Conservation (phyloP, 2,888 invertebrate species). For the Sceliomorpha sp. region DNA sequence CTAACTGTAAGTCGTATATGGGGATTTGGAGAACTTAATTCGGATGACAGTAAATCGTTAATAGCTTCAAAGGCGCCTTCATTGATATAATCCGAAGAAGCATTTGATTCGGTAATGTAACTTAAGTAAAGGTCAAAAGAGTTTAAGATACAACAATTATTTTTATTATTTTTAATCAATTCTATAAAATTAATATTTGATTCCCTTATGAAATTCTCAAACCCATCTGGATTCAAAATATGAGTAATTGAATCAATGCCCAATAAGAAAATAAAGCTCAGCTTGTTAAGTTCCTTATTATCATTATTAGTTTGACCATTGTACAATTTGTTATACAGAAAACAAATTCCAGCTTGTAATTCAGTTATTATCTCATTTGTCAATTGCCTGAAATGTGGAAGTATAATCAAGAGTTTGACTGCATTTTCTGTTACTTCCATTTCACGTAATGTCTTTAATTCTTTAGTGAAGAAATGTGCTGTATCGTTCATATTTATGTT, state of each 20-base stretch:
- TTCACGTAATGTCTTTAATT: constrained; percentile 63
- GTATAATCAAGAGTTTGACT: constrained; percentile 65
- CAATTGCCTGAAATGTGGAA: constrained; percentile 70
- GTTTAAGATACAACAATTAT: constrained; percentile 65
- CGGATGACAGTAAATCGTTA: constrained; percentile 57
- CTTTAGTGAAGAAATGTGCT: constrained; percentile 57
- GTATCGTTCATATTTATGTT: constrained; percentile 70
- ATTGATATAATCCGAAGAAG: constrained; percentile 62
- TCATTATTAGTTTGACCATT: constrained; percentile 16
- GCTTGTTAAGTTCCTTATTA: constrained; percentile 44
- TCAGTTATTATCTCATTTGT: constrained; percentile 56
- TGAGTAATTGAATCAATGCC: constrained; percentile 84
- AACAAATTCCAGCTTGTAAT: constrained; percentile 59
- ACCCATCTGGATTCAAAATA: constrained; percentile 81
- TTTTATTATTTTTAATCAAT: constrained; percentile 59
- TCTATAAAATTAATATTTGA: constrained; percentile 59
- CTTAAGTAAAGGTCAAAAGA: constrained; percentile 67
- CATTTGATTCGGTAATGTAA: constrained; percentile 59
- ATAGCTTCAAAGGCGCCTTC: constrained; percentile 62
- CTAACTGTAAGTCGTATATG: constrained; percentile 86
- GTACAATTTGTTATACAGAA: constrained; percentile 59
- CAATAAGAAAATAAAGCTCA: constrained; percentile 81
- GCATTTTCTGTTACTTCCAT: constrained; percentile 60
- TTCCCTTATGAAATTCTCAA: constrained; percentile 78
- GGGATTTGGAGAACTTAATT: constrained; percentile 69